Percentiles rank a stretch among this genome's conserved stretches.
phyloP scores from a whole-genome alignment of 37 sponge, comb jelly and placozoan species.

The Oopsacas minuta region DNA sequence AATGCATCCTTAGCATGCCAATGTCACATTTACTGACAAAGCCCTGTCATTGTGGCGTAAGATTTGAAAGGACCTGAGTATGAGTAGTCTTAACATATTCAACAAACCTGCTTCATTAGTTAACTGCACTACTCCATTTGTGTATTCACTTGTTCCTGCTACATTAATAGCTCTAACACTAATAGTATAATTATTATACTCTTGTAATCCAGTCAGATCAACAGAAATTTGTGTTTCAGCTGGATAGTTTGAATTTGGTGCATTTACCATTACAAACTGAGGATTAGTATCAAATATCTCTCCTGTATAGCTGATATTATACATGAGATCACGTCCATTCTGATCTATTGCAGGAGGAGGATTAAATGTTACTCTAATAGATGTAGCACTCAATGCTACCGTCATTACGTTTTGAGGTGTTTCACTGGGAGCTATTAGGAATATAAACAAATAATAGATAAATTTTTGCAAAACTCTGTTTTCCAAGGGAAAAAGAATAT shows the following conservation, averaged over 20 bases:
- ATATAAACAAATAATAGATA: not conserved
- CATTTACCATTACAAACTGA: not conserved
- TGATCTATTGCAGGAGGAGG: not conserved
- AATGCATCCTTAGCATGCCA: no score
- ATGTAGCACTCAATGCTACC: not conserved
- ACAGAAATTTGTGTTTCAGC: not conserved
- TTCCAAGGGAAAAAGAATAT: no score
- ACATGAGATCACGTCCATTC: not conserved
- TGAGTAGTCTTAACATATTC: not conserved
- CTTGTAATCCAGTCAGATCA: conserved; percentile 12
- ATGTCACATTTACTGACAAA: no score
- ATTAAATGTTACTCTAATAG: not conserved
- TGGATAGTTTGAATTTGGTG: not conserved
- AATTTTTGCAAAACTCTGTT: no score
- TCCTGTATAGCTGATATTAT: not conserved
- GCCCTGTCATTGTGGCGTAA: not conserved
- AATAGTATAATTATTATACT: not conserved
- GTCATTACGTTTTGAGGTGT: not conserved
- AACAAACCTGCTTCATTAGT: not conserved
- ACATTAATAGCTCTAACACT: not conserved
- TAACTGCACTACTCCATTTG: not conserved
- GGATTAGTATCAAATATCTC: not conserved
- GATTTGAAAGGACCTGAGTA: not conserved
- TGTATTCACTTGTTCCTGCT: not conserved
- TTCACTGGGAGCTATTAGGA: not conserved